Percentiles rank a stretch among this genome's conserved stretches.
Evolutionary conservation across 2,888 invertebrate genomes (phyloP).

Genomic region (Nemoura dubitans): DNA sequence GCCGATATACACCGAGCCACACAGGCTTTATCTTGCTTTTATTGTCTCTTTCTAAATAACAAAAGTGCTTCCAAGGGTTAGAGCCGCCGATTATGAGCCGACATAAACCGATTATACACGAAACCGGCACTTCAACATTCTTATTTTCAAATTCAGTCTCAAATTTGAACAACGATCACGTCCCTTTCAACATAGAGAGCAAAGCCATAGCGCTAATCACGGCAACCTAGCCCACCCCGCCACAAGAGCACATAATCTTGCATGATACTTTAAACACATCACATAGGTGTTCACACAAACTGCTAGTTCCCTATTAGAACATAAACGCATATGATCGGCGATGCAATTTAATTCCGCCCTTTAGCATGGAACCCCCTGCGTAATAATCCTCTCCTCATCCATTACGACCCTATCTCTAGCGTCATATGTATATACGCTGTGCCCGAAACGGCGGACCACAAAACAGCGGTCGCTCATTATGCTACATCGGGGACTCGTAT

Average conservation of each 20-base stretch:
- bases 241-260: not conserved
- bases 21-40: not conserved
- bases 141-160: not conserved
- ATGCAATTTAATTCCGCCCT: not conserved
- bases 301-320: not conserved
- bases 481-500: not conserved
- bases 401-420: not conserved
- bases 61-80: not conserved
- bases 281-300: not conserved
- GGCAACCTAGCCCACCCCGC: not conserved
- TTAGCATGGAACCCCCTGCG: not conserved
- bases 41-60: not conserved
- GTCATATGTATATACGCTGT: too few relatives aligned
- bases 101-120: not conserved
- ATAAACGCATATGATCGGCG: not conserved
- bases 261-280: not conserved
- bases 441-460: not conserved
- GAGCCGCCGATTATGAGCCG: not conserved
- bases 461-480: not conserved
- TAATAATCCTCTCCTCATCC: not conserved
- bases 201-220: not conserved
- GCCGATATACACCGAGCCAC: too few relatives aligned
- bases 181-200: too few relatives aligned
- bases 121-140: not conserved
- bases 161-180: not conserved